Percentiles rank a stretch among this genome's conserved stretches.
phyloP scores from a whole-genome alignment of 2,888 invertebrate genomes.

The Lepidocyrtoides sp. region DNA sequence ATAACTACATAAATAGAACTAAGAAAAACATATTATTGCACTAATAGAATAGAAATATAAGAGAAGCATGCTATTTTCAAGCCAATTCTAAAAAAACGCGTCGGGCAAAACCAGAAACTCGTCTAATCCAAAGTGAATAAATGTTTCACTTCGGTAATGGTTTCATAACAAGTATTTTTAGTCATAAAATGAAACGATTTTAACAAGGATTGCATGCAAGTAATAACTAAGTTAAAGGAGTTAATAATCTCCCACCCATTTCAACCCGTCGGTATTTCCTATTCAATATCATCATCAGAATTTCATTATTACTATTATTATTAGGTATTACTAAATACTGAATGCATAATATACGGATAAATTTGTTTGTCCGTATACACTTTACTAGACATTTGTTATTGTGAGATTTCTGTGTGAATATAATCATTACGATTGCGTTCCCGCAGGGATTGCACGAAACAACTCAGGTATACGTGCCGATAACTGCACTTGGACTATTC shows the following conservation, averaged over 20 bases:
- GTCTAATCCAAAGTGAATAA: too few species aligned
- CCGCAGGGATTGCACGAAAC: neutral
- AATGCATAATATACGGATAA: neutral
- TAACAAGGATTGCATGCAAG: slow-evolving; percentile 78
- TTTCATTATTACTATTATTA: slow-evolving; percentile 22
- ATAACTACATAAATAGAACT: neutral
- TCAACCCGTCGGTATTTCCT: slow-evolving; percentile 77
- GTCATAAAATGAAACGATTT: slow-evolving; percentile 54
- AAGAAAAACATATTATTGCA: neutral
- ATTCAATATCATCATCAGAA: slow-evolving; percentile 59
- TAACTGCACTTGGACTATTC: slow-evolving; percentile 14
- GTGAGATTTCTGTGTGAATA: slow-evolving; percentile 6
- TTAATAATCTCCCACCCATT: slow-evolving; percentile 77
- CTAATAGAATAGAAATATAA: neutral
- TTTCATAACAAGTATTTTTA: slow-evolving; percentile 38
- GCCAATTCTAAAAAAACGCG: neutral
- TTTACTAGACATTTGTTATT: slow-evolving; percentile 3
- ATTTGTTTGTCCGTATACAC: neutral
- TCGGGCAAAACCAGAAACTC: neutral
- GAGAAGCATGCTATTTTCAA: neutral
- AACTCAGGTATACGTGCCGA: neutral
- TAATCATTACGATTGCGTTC: neutral
- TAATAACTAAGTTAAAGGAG: slow-evolving; percentile 78
- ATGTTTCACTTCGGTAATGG: neutral
- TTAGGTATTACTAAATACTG: neutral